Conservation (phyloP, 2,113 vertebrate genomes). For the Entomyzon cyanotis region DNA sequence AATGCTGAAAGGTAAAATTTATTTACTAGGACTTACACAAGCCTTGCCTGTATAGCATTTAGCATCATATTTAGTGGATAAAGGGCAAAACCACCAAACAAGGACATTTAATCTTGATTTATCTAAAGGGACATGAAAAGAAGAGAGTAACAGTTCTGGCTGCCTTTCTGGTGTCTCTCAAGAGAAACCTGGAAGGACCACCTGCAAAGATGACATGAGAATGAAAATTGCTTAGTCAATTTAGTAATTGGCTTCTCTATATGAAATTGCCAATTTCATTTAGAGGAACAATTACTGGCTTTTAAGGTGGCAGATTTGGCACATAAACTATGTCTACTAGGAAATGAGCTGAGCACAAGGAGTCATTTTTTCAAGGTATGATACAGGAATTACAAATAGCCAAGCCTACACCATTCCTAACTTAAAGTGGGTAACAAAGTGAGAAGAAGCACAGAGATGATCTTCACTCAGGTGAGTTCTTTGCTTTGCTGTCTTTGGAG, state of each 20-base stretch:
- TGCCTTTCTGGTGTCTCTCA: neutral
- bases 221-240: neutral
- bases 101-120: neutral
- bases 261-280: neutral
- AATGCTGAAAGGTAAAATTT: neutral
- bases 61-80: neutral
- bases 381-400: neutral
- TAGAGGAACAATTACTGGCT: neutral
- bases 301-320: neutral
- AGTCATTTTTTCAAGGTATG: neutral
- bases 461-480: neutral
- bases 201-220: neutral
- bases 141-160: neutral
- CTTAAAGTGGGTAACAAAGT: neutral
- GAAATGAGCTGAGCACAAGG: neutral
- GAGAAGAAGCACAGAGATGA: neutral
- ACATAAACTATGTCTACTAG: neutral
- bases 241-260: neutral
- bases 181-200: neutral
- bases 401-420: neutral
- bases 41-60: neutral
- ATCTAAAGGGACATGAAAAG: neutral
- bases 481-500: neutral
- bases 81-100: neutral
- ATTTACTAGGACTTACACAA: neutral